phyloP scores from a whole-genome alignment of 2,113 vertebrate genomes.

The Onychostoma macrolepis region DNA sequence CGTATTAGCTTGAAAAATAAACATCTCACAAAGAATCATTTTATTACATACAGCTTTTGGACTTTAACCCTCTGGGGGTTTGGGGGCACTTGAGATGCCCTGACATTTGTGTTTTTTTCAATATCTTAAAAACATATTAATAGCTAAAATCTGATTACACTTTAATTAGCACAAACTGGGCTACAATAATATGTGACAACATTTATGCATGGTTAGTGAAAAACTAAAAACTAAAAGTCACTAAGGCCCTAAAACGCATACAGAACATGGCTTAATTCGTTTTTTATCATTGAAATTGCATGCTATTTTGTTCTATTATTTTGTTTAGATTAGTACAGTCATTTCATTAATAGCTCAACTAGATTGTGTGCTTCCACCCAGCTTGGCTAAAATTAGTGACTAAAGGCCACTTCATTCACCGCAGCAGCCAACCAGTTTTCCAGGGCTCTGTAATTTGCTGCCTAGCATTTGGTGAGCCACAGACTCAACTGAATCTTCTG shows the following conservation, averaged over 20 bases:
- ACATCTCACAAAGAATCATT: not conserved
- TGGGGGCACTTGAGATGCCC: too few species aligned
- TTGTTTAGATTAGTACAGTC: conserved; percentile 52
- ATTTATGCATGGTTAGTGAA: too few species aligned
- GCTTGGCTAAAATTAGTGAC: conserved; percentile 69
- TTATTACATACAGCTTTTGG: not conserved
- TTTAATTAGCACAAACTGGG: too few species aligned
- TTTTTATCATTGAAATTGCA: not conserved
- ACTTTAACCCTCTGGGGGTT: not conserved
- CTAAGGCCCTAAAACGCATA: too few species aligned
- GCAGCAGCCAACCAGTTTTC: conserved; percentile 72
- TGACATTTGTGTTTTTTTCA: too few species aligned
- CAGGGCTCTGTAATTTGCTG: conserved; percentile 70
- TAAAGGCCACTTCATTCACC: conserved; percentile 78
- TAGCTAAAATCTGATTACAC: too few species aligned
- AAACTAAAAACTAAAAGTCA: too few species aligned
- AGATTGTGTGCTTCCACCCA: conserved; percentile 56
- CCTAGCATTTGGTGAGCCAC: conserved; percentile 63
- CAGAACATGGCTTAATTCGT: not conserved
- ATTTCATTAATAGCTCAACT: conserved; percentile 61
- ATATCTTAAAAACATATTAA: too few species aligned
- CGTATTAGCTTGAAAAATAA: not conserved
- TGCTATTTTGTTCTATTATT: conserved; percentile 14
- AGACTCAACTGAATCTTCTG: conserved; percentile 63
- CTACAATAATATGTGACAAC: too few species aligned